Percentiles rank a stretch among this genome's conserved stretches.
Evolutionary conservation across 2,113 vertebrate genomes (phyloP).

Genomic region (Mesembrinibis cayennensis): DNA sequence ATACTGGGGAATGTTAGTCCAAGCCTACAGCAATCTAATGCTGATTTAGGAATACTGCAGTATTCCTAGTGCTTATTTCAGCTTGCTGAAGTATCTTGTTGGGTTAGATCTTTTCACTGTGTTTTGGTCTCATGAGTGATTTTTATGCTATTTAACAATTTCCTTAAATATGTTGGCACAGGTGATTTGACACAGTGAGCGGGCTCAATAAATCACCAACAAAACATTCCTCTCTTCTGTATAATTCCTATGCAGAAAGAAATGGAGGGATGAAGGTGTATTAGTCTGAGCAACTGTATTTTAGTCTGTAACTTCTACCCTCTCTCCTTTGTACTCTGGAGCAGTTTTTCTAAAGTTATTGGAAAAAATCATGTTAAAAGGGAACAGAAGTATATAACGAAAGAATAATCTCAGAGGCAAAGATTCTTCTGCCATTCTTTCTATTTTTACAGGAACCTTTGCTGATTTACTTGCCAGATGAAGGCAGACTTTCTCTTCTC

Average conservation of each 20-base stretch:
- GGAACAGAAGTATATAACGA: neutral
- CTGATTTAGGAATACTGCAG: neutral
- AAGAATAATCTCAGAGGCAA: neutral
- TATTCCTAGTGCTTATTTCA: neutral
- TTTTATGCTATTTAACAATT: neutral
- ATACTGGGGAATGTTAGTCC: neutral
- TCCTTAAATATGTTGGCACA: neutral
- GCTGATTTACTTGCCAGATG: neutral
- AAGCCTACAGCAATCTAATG: neutral
- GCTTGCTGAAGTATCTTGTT: neutral
- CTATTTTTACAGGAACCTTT: neutral
- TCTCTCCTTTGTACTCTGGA: neutral
- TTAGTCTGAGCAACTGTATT: neutral
- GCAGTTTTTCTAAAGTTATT: neutral
- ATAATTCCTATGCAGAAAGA: neutral
- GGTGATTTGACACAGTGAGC: neutral
- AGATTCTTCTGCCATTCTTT: neutral
- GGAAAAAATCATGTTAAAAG: neutral
- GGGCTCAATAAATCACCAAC: neutral
- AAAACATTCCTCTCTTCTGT: neutral
- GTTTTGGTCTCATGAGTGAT: neutral
- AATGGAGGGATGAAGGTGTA: neutral
- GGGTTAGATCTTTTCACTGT: neutral
- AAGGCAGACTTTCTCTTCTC: neutral
- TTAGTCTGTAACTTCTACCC: neutral